Evolutionary conservation across 2,888 invertebrate species (phyloP).

Genomic region (Poecilobothrus nobilitatus): DNA sequence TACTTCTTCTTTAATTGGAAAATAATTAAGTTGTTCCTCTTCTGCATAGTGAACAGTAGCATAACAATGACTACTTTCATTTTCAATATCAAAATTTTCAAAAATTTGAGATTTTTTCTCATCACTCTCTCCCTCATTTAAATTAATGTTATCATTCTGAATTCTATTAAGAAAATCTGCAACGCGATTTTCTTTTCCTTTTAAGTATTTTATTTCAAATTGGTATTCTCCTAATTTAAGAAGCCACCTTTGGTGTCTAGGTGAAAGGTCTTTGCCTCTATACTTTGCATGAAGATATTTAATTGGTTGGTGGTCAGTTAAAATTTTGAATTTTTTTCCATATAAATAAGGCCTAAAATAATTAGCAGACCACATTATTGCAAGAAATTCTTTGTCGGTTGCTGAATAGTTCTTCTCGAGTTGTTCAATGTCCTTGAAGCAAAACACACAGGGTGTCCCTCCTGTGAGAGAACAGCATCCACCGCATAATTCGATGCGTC

Average conservation of each 20-base stretch:
- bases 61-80: neutral
- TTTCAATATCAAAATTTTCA: neutral
- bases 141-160: neutral
- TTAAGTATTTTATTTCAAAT: constrained; percentile 13
- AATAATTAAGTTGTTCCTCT: constrained; percentile 4
- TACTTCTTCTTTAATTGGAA: constrained; percentile 13
- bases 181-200: too few relatives aligned
- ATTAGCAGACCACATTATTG: constrained; percentile 16
- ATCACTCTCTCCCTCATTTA: neutral
- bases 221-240: constrained; percentile 13
- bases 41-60: constrained; percentile 9
- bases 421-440: constrained; percentile 13
- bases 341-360: constrained; percentile 16
- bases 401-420: constrained; percentile 10
- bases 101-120: neutral
- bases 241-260: constrained; percentile 14
- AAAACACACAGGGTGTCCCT: constrained; percentile 13
- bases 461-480: constrained; percentile 15
- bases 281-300: constrained; percentile 15
- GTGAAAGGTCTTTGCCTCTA: constrained; percentile 12
- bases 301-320: constrained; percentile 18
- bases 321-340: constrained; percentile 11
- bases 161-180: too few relatives aligned
- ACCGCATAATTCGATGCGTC: constrained; percentile 16
- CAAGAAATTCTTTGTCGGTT: constrained; percentile 16